phyloP scores from a whole-genome alignment of 1,140 invertebrate genomes.

The Ooceraea biroi region DNA sequence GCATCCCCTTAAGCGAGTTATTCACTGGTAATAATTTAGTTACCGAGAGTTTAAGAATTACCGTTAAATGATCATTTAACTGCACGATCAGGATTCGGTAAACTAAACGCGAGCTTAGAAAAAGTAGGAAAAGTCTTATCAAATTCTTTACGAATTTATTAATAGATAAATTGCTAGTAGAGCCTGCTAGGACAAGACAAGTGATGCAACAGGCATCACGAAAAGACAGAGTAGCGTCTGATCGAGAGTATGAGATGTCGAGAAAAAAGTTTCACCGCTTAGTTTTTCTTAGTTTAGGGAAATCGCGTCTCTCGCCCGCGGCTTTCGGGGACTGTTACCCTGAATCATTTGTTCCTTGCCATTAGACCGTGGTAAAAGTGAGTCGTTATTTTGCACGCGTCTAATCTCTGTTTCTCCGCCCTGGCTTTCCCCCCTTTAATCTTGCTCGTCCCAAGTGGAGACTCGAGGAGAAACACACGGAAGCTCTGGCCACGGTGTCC shows the following conservation, averaged over 20 bases:
- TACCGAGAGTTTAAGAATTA: too few species aligned
- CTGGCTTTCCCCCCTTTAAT: conserved; percentile 66
- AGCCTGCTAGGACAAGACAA: background rate
- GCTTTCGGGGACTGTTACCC: conserved; percentile 56
- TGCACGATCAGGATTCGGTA: too few species aligned
- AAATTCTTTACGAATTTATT: conserved; percentile 8
- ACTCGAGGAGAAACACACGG: conserved; percentile 91
- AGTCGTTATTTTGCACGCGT: conserved; percentile 45
- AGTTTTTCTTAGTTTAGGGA: too few species aligned
- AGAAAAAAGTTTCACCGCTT: background rate
- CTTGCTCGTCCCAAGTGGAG: conserved; percentile 89
- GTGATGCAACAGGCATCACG: background rate
- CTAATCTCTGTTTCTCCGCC: conserved; percentile 42
- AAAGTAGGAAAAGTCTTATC: background rate
- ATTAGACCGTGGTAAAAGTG: conserved; percentile 70
- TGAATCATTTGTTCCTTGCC: conserved; percentile 72
- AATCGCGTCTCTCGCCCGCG: too few species aligned
- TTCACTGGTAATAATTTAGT: conserved; percentile 23
- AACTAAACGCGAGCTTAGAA: background rate
- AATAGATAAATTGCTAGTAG: background rate
- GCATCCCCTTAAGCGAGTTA: background rate
- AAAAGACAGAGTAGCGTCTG: background rate
- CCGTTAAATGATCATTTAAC: too few species aligned
- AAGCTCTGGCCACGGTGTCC: conserved; percentile 94
- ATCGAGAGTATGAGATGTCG: background rate